Evolutionary conservation across 2,113 vertebrate species (phyloP).

Genomic region (Smithornis capensis): DNA sequence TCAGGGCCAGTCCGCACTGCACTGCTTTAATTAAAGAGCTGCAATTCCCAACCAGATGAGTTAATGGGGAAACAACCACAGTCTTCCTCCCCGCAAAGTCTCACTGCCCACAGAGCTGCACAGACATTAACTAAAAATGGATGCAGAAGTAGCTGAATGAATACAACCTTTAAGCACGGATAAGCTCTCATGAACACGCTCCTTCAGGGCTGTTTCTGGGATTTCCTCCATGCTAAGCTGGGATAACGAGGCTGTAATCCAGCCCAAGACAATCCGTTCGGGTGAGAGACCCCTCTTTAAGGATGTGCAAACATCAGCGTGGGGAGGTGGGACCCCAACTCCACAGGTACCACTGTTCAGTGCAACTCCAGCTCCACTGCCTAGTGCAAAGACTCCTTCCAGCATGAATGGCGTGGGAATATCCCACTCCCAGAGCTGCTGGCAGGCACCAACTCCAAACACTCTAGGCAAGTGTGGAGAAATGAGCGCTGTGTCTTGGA

Average conservation of each 20-base stretch:
- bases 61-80: neutral
- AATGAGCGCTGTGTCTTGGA: rapidly evolving
- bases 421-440: rapidly evolving
- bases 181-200: neutral
- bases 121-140: neutral
- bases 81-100: neutral
- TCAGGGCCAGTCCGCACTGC: neutral
- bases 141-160: neutral
- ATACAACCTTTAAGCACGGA: neutral
- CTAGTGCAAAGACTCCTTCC: neutral
- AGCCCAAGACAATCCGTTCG: neutral
- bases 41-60: neutral
- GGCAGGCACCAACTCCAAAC: neutral
- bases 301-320: neutral
- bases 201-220: neutral
- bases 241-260: neutral
- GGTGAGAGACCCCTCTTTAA: neutral
- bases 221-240: neutral
- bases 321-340: neutral
- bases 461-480: rapidly evolving
- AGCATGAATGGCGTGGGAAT: rapidly evolving
- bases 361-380: neutral
- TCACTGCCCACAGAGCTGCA: neutral
- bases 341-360: neutral
- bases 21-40: slow-evolving; percentile 23